A percentile compares a stretch with the other conserved stretches of the same genome.
Conservation (phyloP, 2,888 invertebrate genomes). For the Ditula angustiorana region DNA sequence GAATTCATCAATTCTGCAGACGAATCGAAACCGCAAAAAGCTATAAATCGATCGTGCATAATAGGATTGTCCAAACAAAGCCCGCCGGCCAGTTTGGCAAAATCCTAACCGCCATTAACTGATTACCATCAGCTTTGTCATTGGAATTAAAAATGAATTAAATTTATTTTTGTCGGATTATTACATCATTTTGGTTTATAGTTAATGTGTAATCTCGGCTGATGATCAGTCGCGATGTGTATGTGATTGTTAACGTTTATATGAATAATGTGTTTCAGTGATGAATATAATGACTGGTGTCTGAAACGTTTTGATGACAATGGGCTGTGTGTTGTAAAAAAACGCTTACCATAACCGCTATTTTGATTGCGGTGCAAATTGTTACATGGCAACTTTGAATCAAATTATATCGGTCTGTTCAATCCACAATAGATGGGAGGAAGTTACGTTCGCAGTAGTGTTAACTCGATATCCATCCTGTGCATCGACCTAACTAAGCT, state of each 20-base stretch:
- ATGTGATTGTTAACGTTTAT: not conserved
- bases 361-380: not conserved
- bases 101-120: slow-evolving; percentile 19
- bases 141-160: slow-evolving; percentile 3
- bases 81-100: not conserved
- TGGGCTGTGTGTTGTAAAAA: not conserved
- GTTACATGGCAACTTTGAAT: not conserved
- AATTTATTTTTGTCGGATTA: not conserved
- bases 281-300: not conserved
- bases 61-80: slow-evolving; percentile 45
- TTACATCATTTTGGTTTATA: not conserved
- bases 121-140: slow-evolving; percentile 15
- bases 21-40: slow-evolving; percentile 41
- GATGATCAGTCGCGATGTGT: not conserved
- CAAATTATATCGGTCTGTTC: too few species aligned
- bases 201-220: not conserved
- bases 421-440: too few species aligned
- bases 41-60: slow-evolving; percentile 47
- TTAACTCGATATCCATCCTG: slow-evolving; percentile 4
- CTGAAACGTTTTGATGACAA: slow-evolving; percentile 2
- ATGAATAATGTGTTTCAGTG: not conserved
- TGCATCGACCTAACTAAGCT: slow-evolving; percentile 29
- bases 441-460: too few species aligned
- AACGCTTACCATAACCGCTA: not conserved
- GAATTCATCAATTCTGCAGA: slow-evolving; percentile 38